These are phyloP conservation scores for Pandemis heparana DNA, from an alignment of 2,888 invertebrate genomes.

Conservation along the genomic window DNA sequence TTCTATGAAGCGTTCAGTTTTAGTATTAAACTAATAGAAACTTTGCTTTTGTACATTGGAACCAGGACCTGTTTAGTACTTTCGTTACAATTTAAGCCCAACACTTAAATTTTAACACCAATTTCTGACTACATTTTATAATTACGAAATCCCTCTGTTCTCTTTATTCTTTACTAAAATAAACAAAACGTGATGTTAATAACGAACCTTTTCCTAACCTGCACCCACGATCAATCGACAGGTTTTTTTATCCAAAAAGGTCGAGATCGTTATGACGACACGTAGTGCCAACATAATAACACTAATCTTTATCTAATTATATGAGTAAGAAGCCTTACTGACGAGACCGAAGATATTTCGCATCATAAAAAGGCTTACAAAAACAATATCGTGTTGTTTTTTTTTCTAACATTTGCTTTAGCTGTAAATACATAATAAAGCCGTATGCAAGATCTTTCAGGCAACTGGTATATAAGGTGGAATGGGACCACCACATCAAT, in stretches of 20 bases:
- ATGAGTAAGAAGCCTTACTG: conserved; percentile 15
- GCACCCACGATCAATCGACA: conserved; percentile 54
- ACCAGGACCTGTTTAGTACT: too few species aligned
- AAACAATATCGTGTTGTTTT: neutral
- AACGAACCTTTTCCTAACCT: conserved; percentile 52
- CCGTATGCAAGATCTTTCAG: too few species aligned
- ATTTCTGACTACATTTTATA: neutral
- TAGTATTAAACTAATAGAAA: too few species aligned
- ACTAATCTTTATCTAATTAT: conserved; percentile 68
- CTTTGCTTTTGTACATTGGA: too few species aligned
- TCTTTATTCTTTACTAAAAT: conserved; percentile 20
- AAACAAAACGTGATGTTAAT: conserved; percentile 42
- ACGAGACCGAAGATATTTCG: conserved; percentile 20
- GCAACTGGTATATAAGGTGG: too few species aligned
- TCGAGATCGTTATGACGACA: conserved; percentile 60
- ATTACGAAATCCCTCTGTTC: conserved; percentile 11
- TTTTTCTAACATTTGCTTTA: too few species aligned
- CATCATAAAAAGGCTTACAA: conserved; percentile 9
- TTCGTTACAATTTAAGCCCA: too few species aligned
- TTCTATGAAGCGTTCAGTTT: too few species aligned
- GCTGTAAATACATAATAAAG: too few species aligned
- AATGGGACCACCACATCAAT: too few species aligned
- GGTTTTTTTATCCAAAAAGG: conserved; percentile 51
- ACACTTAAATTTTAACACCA: too few species aligned
- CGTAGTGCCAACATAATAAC: conserved; percentile 68